phyloP scores from a whole-genome alignment of 2,113 vertebrate species.

The Gambusia holbrooki region DNA sequence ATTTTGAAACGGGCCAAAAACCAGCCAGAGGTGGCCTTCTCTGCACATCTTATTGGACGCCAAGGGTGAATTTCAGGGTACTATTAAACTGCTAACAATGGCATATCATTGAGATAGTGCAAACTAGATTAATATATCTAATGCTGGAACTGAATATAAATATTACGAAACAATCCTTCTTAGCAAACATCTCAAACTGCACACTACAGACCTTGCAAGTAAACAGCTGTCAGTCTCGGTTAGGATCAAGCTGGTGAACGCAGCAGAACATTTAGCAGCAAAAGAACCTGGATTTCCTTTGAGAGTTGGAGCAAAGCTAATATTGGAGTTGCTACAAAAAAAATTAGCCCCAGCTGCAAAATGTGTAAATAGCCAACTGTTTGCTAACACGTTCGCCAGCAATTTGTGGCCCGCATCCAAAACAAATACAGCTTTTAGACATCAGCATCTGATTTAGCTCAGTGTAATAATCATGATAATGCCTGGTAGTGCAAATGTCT shows the following conservation, averaged over 20 bases:
- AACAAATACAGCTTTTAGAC: slow-evolving; percentile 26
- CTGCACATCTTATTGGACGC: not conserved
- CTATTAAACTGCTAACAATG: not conserved
- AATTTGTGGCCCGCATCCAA: slow-evolving; percentile 4
- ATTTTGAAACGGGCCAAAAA: not conserved
- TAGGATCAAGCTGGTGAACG: not conserved
- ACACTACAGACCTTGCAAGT: not conserved
- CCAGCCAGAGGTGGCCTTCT: too few relatives aligned
- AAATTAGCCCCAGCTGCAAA: not conserved
- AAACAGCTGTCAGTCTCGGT: slow-evolving; percentile 2
- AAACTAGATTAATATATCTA: not conserved
- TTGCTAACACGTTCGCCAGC: slow-evolving; percentile 3
- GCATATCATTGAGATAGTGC: not conserved
- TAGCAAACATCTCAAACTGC: not conserved
- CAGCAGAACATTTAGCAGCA: not conserved
- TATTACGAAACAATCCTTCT: not conserved
- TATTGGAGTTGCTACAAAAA: not conserved
- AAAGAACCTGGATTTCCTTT: not conserved
- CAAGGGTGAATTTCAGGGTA: not conserved
- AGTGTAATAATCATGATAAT: slow-evolving; percentile 8
- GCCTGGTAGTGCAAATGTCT: slow-evolving; percentile 7
- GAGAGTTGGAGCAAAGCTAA: not conserved
- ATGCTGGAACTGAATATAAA: not conserved
- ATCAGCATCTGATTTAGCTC: slow-evolving; percentile 17
- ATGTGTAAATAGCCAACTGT: slow-evolving; percentile 9